Evolutionary conservation across 1,140 invertebrate species (phyloP).

Genomic region (Ceratitis capitata): DNA sequence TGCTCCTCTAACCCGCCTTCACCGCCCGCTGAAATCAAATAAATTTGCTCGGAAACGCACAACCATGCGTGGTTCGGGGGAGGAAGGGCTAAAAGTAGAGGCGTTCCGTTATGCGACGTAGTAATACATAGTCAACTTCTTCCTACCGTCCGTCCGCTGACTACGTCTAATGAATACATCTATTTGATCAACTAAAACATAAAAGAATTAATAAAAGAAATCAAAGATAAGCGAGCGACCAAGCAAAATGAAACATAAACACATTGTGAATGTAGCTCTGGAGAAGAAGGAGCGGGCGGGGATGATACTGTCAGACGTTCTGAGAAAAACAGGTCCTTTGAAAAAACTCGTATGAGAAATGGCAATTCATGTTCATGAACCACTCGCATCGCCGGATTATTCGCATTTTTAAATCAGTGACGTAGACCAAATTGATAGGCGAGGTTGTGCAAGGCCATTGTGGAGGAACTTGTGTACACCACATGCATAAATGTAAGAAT

Average conservation of each 20-base stretch:
- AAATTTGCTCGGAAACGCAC: too few relatives aligned
- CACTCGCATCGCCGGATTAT: not conserved
- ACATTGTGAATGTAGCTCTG: too few relatives aligned
- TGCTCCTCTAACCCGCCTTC: not conserved
- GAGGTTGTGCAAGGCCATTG: not conserved
- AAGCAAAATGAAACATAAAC: not conserved
- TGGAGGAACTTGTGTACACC: not conserved
- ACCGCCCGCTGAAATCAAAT: too few relatives aligned
- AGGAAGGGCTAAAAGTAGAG: not conserved
- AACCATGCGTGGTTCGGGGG: not conserved
- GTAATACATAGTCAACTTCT: not conserved
- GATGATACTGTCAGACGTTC: too few relatives aligned
- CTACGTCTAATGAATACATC: slow-evolving; percentile 22
- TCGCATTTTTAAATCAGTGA: not conserved
- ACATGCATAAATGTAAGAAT: too few relatives aligned
- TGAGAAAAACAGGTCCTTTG: not conserved
- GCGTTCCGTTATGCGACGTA: not conserved
- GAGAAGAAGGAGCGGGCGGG: too few relatives aligned
- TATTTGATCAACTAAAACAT: slow-evolving; percentile 30
- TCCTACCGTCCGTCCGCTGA: not conserved
- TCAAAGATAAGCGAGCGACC: not conserved
- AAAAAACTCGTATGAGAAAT: slow-evolving; percentile 1
- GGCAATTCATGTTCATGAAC: slow-evolving; percentile 33
- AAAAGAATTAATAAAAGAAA: slow-evolving; percentile 31
- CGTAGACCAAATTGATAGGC: not conserved